Base-by-base conservation (phyloP, 2,797 vertebrate species). In the Neosilurus hyrtlii region DNA sequence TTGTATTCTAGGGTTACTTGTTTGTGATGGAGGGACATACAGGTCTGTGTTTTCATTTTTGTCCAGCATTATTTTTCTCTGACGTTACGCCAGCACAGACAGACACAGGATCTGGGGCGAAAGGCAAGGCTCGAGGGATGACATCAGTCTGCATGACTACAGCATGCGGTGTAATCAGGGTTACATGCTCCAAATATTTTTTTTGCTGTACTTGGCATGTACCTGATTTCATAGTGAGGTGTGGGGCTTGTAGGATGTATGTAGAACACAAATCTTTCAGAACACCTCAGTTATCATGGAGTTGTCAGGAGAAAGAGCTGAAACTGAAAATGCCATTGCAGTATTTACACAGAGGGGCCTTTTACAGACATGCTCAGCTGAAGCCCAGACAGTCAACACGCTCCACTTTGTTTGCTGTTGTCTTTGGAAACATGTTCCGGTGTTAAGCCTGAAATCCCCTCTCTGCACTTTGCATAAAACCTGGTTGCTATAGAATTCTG, bases 61-160 rank as follows among this genome's bases (percentile, higher is more conserved):
- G 14, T 67, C 35, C 22, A 56, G 59, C 57, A 22, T 81, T n/a
- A 56, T 66, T 81, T 82, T 4, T 77, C 20, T 49, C 66, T 26
- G 30, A 81, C 81, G 89, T 88, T 54, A 72, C 74, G 35, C 78
- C 80, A 75, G 74, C 56, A 22, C 80, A 70, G 85, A 86, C 67
- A 85, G 74, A 30, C n/a, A 14, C 52, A 30, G 70, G 24, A 81
- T 65, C 62, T 56, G 56, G 84, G 82, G 82, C 66, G 82, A 84
- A 81, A 82, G 84, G 73, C 82, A 86, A 68, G 76, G 79, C 76
- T 81, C n/a, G 30, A 49, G 77, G 67, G 82, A 89, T 88, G 86
- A 86, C 86, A 81, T 89, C 88, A 86, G 85, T 85, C 66, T 73
- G 80, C 81, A 80, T 84, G 43, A 76, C 82, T 70, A 68, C 61